Conservation (phyloP, 2,888 invertebrate species). For the Anarsia innoxiella region DNA sequence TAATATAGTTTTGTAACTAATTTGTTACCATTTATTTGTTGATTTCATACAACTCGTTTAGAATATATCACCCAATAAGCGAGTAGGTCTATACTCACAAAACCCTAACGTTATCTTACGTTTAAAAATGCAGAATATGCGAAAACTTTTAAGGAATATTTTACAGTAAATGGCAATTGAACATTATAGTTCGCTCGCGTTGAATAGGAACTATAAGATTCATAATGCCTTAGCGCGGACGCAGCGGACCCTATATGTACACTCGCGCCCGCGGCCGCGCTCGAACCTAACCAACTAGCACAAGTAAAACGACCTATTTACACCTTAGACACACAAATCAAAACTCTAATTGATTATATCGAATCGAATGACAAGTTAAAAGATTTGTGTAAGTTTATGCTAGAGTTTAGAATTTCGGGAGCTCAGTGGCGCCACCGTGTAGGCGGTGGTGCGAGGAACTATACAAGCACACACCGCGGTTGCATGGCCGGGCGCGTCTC, state of each 20-base stretch:
- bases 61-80: conserved; percentile 74
- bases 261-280: conserved; percentile 20
- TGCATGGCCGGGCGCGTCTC: conserved; percentile 60
- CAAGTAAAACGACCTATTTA: conserved; percentile 61
- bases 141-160: conserved; percentile 72
- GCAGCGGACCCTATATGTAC: conserved; percentile 13
- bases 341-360: conserved; percentile 53
- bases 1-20: conserved; percentile 68
- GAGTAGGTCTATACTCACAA: conserved; percentile 69
- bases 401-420: conserved; percentile 73
- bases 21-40: conserved; percentile 61
- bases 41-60: conserved; percentile 68
- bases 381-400: conserved; percentile 68
- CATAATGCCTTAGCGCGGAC: conserved; percentile 64
- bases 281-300: conserved; percentile 67
- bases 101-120: conserved; percentile 65
- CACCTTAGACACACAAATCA: conserved; percentile 56
- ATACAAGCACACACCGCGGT: conserved; percentile 72
- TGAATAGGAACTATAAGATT: conserved; percentile 75
- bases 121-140: conserved; percentile 75
- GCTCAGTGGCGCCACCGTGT: conserved; percentile 66
- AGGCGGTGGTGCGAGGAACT: conserved; percentile 72
- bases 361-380: conserved; percentile 57
- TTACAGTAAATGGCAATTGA: conserved; percentile 72
- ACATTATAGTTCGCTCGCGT: conserved; percentile 75